Conservation (phyloP, 2,113 vertebrate species). For the Fulmarus glacialis region DNA sequence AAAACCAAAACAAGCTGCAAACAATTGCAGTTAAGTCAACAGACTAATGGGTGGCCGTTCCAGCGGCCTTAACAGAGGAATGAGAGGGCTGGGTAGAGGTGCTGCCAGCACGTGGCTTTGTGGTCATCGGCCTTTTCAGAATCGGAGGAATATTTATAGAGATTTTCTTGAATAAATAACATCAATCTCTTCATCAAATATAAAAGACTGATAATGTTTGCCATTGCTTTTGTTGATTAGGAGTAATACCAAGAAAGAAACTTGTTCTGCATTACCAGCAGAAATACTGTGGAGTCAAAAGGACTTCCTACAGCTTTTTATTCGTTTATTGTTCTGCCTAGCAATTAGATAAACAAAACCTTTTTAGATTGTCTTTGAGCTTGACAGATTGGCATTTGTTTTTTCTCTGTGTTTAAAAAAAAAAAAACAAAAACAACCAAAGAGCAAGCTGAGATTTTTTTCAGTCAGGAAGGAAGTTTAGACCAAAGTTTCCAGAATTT, state of each 20-base stretch:
- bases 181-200: background rate
- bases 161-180: background rate
- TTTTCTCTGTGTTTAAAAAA: background rate
- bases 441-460: background rate
- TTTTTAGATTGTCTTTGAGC: background rate
- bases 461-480: background rate
- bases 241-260: background rate
- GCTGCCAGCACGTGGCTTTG: rapidly evolving
- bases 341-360: slow-evolving; percentile 2
- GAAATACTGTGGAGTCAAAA: background rate
- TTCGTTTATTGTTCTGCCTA: background rate
- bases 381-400: slow-evolving; percentile 18
- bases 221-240: background rate
- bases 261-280: background rate
- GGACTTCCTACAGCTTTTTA: background rate
- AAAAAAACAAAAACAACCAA: background rate
- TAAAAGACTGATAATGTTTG: background rate
- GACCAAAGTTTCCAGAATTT: background rate
- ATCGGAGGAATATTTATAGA: background rate
- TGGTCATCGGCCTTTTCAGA: background rate
- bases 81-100: background rate
- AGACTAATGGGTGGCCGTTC: background rate
- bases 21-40: background rate
- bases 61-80: background rate
- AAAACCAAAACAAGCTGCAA: background rate